Conservation (phyloP, 2,113 vertebrate species). For the Sphaerodactylus townsendi region DNA sequence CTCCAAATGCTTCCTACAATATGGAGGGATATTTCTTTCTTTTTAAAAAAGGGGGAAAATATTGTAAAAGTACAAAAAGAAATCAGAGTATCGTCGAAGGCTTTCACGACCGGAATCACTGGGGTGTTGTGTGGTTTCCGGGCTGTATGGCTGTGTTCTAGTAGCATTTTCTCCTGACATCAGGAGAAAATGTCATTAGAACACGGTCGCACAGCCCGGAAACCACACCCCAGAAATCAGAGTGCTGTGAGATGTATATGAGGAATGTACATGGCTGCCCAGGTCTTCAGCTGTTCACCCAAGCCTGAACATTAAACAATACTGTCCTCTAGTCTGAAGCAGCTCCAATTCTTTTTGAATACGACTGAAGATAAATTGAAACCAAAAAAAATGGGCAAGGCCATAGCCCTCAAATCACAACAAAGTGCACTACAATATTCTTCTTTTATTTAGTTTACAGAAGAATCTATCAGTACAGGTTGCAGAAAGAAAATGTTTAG, state of each 20-base stretch:
- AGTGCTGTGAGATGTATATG: not conserved
- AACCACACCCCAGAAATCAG: no score
- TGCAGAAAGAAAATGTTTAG: conserved; percentile 90
- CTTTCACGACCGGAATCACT: no score
- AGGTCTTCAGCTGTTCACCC: not conserved
- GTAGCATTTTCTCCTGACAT: no score
- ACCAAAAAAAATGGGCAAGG: conserved; percentile 18
- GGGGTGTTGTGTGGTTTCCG: no score
- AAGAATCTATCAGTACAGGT: conserved; percentile 92
- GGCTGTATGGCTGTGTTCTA: no score
- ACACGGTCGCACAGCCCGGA: no score
- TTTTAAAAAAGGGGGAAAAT: not conserved
- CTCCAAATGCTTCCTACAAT: not conserved
- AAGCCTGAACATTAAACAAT: not conserved
- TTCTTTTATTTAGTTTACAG: conserved; percentile 96
- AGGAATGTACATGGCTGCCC: not conserved
- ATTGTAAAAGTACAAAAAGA: not conserved
- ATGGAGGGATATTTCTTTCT: not conserved
- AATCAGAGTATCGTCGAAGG: no score
- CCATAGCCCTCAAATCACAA: conserved; percentile 63
- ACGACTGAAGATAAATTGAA: conserved; percentile 19
- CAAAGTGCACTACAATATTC: conserved; percentile 84
- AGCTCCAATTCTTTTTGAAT: no score
- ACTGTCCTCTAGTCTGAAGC: no score
- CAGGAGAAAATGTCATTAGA: no score